A percentile compares a stretch with the other conserved stretches of the same genome.
Conservation (phyloP, 2,113 vertebrate species). For the Nothoprocta perdicaria region DNA sequence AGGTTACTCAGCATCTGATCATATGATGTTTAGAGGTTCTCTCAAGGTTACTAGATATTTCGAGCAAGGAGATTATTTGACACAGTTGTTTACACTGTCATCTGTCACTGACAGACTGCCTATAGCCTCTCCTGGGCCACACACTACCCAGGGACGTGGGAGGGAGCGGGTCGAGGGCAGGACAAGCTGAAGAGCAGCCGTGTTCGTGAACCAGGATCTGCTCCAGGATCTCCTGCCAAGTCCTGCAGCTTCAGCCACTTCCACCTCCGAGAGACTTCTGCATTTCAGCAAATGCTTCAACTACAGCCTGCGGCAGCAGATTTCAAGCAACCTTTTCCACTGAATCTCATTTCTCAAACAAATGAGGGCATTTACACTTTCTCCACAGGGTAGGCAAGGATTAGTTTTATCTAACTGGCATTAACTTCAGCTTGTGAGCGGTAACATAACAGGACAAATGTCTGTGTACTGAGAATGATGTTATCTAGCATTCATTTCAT, state of each 20-base stretch:
- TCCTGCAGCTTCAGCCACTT: neutral
- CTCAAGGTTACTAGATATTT: constrained; percentile 61
- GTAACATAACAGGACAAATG: neutral
- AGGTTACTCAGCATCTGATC: constrained; percentile 61
- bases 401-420: neutral
- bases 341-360: neutral
- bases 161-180: neutral
- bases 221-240: neutral
- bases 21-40: neutral
- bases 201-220: neutral
- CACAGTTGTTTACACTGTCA: constrained; percentile 49
- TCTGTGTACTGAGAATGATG: neutral
- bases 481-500: neutral
- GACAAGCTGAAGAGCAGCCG: neutral
- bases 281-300: neutral
- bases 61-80: neutral
- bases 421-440: neutral
- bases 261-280: neutral
- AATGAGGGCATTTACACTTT: neutral
- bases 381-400: neutral
- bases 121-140: neutral
- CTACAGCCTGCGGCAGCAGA: neutral
- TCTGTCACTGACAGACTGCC: neutral
- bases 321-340: neutral
- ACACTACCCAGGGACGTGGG: neutral